Evolutionary conservation across 2,888 invertebrate genomes (phyloP).

Genomic region (Ctenicera cuprea): DNA sequence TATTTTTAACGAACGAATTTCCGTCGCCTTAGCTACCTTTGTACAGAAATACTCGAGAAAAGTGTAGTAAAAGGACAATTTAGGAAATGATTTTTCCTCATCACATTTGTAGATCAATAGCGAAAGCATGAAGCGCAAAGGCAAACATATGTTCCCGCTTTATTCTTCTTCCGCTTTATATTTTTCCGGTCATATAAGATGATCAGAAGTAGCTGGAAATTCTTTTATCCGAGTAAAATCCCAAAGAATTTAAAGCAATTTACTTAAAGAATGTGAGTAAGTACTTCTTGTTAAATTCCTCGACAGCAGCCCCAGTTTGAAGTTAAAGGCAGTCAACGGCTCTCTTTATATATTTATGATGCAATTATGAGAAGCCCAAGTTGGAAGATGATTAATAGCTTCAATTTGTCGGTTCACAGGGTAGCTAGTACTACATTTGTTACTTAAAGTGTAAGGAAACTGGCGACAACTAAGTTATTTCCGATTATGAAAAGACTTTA

Average conservation of each 20-base stretch:
- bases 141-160: constrained; percentile 14
- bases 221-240: neutral
- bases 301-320: constrained; percentile 1
- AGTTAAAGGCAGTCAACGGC: constrained; percentile 22
- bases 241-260: constrained; percentile 19
- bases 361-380: constrained; percentile 30
- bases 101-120: neutral
- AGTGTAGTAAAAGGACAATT: neutral
- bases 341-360: constrained; percentile 39
- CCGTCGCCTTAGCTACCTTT: constrained; percentile 1
- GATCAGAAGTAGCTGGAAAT: neutral
- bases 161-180: neutral
- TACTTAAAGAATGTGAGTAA: constrained; percentile 13
- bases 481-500: constrained; percentile 1
- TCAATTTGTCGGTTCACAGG: constrained; percentile 40
- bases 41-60: neutral
- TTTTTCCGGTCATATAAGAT: neutral
- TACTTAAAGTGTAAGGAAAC: neutral
- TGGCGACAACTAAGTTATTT: constrained; percentile 5
- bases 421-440: constrained; percentile 7
- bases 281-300: constrained; percentile 1
- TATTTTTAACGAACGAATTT: constrained; percentile 12
- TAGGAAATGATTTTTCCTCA: constrained; percentile 17
- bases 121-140: constrained; percentile 19
- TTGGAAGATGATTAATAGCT: constrained; percentile 38